Conservation (phyloP, 2,888 invertebrate genomes). For the Mamestra brassicae region DNA sequence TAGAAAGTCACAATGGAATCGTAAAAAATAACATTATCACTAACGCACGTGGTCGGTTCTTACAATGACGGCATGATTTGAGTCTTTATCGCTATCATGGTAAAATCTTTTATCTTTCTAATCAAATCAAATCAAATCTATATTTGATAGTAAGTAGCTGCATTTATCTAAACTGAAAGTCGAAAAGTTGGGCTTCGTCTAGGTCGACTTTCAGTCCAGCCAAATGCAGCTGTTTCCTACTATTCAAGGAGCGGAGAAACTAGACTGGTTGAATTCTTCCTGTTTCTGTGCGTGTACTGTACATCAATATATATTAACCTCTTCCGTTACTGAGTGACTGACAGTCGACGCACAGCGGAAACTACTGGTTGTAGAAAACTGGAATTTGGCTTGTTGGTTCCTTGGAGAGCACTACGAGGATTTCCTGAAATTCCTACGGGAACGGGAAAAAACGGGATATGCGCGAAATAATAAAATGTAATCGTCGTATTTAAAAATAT, state of each 20-base stretch:
- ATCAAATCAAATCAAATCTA: neutral
- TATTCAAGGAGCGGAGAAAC: neutral
- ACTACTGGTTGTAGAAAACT: no score
- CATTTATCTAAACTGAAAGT: neutral
- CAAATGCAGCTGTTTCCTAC: neutral
- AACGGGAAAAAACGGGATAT: no score
- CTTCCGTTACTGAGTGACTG: no score
- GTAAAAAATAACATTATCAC: neutral
- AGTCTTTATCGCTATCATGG: neutral
- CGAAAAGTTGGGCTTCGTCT: neutral
- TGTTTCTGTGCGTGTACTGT: no score
- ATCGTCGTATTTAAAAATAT: no score
- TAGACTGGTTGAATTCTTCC: neutral
- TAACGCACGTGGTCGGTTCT: neutral
- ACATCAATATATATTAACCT: no score
- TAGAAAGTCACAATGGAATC: conserved; percentile 1
- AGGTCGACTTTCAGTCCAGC: neutral
- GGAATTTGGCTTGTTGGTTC: no score
- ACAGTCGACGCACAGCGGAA: no score
- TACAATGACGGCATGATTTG: neutral
- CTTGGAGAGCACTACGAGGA: no score
- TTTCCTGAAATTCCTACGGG: no score
- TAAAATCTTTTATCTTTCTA: neutral
- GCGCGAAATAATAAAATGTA: no score
- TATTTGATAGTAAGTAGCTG: neutral